phyloP scores from a whole-genome alignment of 2,888 invertebrate genomes.

The Tiliacea citrago region DNA sequence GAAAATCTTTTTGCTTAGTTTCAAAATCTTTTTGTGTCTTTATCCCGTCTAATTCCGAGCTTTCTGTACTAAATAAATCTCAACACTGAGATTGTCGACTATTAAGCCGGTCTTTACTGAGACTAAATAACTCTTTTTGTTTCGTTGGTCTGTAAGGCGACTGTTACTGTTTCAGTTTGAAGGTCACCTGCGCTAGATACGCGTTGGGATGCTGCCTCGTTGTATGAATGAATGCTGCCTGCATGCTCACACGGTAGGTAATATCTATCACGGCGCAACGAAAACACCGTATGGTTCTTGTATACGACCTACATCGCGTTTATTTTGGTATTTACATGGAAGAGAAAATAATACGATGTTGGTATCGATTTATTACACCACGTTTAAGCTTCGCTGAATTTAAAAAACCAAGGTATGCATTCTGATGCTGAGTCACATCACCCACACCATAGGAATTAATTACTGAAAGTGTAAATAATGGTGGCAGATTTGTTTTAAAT shows the following conservation, averaged over 20 bases:
- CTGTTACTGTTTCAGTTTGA: slow-evolving; percentile 27
- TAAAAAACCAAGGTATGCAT: slow-evolving; percentile 22
- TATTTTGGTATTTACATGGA: slow-evolving; percentile 25
- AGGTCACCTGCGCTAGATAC: slow-evolving; percentile 15
- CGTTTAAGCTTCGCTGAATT: slow-evolving; percentile 8
- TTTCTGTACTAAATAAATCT: slow-evolving; percentile 50
- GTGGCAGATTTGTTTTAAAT: slow-evolving; percentile 5
- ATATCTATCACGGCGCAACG: slow-evolving; percentile 17
- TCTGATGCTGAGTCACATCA: slow-evolving; percentile 19
- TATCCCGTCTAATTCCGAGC: slow-evolving; percentile 43
- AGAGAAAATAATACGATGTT: slow-evolving; percentile 18
- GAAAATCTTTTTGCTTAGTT: slow-evolving; percentile 24
- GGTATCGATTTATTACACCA: slow-evolving; percentile 22
- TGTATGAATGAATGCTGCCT: slow-evolving; percentile 10
- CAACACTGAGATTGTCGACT: slow-evolving; percentile 36
- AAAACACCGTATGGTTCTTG: slow-evolving; percentile 28
- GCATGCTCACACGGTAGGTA: slow-evolving; percentile 15
- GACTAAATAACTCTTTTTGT: slow-evolving; percentile 53
- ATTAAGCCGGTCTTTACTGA: slow-evolving; percentile 39
- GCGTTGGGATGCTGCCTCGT: not conserved
- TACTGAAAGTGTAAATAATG: slow-evolving; percentile 26
- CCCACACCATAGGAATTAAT: slow-evolving; percentile 9
- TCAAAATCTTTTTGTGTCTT: slow-evolving; percentile 31
- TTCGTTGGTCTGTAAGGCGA: slow-evolving; percentile 11
- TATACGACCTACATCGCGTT: slow-evolving; percentile 6